Evolutionary conservation across 2,888 invertebrate species (phyloP).

Genomic region (Hypercompe scribonia): DNA sequence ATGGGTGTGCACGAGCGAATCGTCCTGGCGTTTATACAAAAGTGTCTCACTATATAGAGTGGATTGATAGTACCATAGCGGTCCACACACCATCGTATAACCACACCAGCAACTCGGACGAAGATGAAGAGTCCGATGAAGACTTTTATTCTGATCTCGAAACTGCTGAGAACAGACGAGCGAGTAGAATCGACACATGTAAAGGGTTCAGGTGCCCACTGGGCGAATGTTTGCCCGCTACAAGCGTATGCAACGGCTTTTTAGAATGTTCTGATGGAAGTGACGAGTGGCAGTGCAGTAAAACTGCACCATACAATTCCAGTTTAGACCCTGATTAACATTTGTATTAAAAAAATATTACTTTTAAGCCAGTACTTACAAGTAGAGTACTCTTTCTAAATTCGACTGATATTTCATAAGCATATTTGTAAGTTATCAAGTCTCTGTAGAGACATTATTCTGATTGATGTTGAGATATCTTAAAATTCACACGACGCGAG

Average conservation of each 20-base stretch:
- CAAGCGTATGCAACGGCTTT: conserved; percentile 91
- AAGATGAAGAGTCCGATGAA: conserved; percentile 62
- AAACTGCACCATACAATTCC: conserved; percentile 61
- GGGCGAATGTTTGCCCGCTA: conserved; percentile 90
- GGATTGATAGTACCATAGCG: conserved; percentile 88
- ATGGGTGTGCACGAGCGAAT: conserved; percentile 92
- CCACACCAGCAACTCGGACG: conserved; percentile 53
- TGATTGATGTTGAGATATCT: conserved; percentile 39
- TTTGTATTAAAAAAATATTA: conserved; percentile 43
- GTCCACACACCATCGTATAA: conserved; percentile 67
- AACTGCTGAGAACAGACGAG: conserved; percentile 75
- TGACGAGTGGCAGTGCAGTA: conserved; percentile 88
- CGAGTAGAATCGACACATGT: conserved; percentile 78
- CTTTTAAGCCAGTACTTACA: conserved; percentile 77
- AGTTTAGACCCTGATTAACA: conserved; percentile 72
- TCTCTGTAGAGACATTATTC: conserved; percentile 44
- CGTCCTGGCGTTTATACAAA: conserved; percentile 94
- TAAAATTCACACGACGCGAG: conserved; percentile 34
- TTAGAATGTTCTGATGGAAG: conserved; percentile 92
- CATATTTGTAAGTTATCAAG: conserved; percentile 63
- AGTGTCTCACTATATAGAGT: conserved; percentile 90
- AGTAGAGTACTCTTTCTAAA: conserved; percentile 67
- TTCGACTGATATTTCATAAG: conserved; percentile 85
- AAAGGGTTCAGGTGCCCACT: conserved; percentile 91
- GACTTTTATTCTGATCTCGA: conserved; percentile 78